A percentile compares a stretch with the other conserved stretches of the same genome.
Conservation (phyloP, 2,797 vertebrate species). For the Anisognathus igniventris region DNA sequence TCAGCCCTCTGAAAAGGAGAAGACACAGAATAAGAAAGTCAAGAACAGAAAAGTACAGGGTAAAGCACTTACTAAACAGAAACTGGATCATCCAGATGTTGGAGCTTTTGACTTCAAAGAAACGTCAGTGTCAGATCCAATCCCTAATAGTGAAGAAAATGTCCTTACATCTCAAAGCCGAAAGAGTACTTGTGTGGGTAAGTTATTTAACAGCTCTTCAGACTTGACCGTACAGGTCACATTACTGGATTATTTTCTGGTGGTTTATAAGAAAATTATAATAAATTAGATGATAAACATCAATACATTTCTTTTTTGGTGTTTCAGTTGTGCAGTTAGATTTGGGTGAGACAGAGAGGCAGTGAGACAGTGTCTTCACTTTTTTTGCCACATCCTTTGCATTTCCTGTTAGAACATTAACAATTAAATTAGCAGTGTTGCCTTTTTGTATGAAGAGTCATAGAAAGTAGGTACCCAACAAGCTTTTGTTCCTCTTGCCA, state of each 20-base stretch:
- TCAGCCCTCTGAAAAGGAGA: neutral
- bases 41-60: neutral
- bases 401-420: neutral
- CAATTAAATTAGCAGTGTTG: neutral
- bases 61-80: neutral
- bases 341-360: neutral
- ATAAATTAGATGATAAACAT: neutral
- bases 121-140: neutral
- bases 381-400: rapidly evolving
- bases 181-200: neutral
- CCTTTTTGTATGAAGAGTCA: neutral
- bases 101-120: neutral
- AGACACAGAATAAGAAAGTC: neutral
- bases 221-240: neutral
- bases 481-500: neutral
- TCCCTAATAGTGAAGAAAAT: neutral
- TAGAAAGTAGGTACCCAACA: neutral
- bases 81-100: neutral
- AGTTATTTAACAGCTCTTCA: slow-evolving; percentile 3
- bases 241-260: neutral
- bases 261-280: neutral
- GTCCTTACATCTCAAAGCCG: neutral
- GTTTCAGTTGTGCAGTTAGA: neutral
- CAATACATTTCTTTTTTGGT: neutral
- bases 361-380: neutral